Evolutionary conservation across 2,888 invertebrate species (phyloP).

Genomic region (Odontothrips loti): DNA sequence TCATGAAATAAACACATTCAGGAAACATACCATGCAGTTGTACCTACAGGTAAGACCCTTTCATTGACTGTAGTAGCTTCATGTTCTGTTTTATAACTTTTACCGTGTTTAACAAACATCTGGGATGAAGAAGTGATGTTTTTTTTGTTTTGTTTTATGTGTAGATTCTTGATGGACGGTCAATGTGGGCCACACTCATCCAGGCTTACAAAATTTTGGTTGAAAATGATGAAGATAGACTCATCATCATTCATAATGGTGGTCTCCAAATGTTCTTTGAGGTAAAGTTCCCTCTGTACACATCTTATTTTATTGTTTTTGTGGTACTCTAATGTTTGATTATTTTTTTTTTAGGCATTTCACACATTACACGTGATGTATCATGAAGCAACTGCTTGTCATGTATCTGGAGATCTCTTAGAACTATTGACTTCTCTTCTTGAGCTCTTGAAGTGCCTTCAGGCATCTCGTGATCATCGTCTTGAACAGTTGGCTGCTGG

Average conservation of each 20-base stretch:
- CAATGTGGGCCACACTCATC: conserved; percentile 91
- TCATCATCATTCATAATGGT: conserved; percentile 81
- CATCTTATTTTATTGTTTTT: not conserved
- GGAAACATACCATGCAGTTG: conserved; percentile 79
- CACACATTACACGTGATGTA: conserved; percentile 90
- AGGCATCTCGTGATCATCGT: not conserved
- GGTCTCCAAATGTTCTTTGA: conserved; percentile 78
- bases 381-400: conserved; percentile 87
- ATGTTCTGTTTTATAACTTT: conserved; percentile 11
- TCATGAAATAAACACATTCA: conserved; percentile 78
- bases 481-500: not conserved
- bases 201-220: conserved; percentile 83
- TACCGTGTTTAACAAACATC: not conserved
- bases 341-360: conserved; percentile 61
- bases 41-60: conserved; percentile 64
- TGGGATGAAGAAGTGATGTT: not conserved
- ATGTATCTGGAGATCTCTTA: conserved; percentile 76
- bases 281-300: conserved; percentile 47
- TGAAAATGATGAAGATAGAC: conserved; percentile 82
- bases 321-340: not conserved
- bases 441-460: conserved; percentile 5
- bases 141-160: not conserved
- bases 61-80: not conserved
- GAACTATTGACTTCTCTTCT: conserved; percentile 61
- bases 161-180: conserved; percentile 76